Percentiles rank a stretch among this genome's conserved stretches.
phyloP scores from a whole-genome alignment of 2,888 invertebrate species.

The Drosophila infuscata region DNA sequence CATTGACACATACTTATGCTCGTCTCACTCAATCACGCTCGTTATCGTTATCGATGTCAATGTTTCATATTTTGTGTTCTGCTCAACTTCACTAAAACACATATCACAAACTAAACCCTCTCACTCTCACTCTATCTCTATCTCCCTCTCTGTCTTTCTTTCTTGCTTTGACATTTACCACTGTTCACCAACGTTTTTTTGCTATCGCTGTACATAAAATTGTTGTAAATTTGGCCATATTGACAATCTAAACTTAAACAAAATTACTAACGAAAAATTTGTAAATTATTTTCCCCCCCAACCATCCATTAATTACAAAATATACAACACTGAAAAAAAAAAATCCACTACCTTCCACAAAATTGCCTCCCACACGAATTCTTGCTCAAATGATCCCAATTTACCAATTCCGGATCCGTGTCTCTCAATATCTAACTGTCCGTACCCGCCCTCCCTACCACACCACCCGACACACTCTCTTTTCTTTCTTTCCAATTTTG shows the following conservation, averaged over 20 bases:
- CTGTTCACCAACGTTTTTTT: constrained; percentile 15
- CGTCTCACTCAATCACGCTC: constrained; percentile 21
- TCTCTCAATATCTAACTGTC: background rate
- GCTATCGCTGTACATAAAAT: constrained; percentile 39
- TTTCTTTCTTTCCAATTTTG: constrained; percentile 15
- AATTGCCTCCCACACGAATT: constrained; percentile 34
- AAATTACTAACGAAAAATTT: constrained; percentile 76
- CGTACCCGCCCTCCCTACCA: constrained; percentile 24
- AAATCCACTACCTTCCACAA: constrained; percentile 18
- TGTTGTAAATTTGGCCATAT: constrained; percentile 60
- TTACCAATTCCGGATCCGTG: constrained; percentile 33
- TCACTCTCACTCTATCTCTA: constrained; percentile 1
- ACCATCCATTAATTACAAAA: constrained; percentile 8
- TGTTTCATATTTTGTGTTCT: constrained; percentile 32
- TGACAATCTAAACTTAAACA: constrained; percentile 42
- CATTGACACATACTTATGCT: constrained; percentile 9
- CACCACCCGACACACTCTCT: constrained; percentile 27
- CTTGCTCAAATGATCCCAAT: constrained; percentile 27
- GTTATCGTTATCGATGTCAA: constrained; percentile 37
- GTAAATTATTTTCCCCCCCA: constrained; percentile 54
- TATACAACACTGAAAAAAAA: constrained; percentile 24
- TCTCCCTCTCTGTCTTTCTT: background rate
- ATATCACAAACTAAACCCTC: constrained; percentile 4
- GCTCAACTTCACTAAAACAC: constrained; percentile 9
- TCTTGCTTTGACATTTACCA: background rate